Conservation (phyloP, 2,888 invertebrate species). For the Phaedon cochleariae region DNA sequence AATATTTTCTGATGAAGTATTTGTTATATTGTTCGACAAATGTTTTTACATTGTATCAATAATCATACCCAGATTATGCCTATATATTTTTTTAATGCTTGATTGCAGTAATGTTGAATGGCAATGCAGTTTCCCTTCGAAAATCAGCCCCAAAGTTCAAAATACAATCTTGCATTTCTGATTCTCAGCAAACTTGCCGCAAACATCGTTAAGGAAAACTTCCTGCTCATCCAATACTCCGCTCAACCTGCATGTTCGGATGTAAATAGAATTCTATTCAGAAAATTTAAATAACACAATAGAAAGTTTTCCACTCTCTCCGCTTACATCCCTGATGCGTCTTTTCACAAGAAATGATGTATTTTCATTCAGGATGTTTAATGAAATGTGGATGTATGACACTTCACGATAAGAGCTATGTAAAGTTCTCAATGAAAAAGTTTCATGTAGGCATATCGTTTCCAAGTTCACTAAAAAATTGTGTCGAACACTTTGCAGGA, state of each 20-base stretch:
- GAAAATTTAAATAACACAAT: conserved; percentile 6
- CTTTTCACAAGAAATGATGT: conserved; percentile 18
- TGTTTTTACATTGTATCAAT: no score
- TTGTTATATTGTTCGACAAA: no score
- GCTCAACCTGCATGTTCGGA: not conserved
- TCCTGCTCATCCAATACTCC: not conserved
- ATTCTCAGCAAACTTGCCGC: not conserved
- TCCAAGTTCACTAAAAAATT: not conserved
- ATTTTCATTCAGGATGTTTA: conserved; percentile 29
- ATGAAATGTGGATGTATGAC: conserved; percentile 6
- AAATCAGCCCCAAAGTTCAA: not conserved
- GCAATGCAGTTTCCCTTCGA: not conserved
- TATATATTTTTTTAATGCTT: no score
- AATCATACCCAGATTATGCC: no score
- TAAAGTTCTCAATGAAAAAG: not conserved
- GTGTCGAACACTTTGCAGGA: not conserved
- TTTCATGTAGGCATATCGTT: not conserved
- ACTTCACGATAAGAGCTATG: not conserved
- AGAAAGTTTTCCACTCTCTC: conserved; percentile 8
- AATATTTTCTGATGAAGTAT: no score
- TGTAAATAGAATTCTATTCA: not conserved
- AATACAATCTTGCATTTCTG: not conserved
- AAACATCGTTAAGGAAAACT: not conserved
- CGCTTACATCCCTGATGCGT: not conserved
- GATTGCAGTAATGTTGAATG: no score